Evolutionary conservation across 1,140 invertebrate species (phyloP).

Genomic region (Pristionchus pacificus): DNA sequence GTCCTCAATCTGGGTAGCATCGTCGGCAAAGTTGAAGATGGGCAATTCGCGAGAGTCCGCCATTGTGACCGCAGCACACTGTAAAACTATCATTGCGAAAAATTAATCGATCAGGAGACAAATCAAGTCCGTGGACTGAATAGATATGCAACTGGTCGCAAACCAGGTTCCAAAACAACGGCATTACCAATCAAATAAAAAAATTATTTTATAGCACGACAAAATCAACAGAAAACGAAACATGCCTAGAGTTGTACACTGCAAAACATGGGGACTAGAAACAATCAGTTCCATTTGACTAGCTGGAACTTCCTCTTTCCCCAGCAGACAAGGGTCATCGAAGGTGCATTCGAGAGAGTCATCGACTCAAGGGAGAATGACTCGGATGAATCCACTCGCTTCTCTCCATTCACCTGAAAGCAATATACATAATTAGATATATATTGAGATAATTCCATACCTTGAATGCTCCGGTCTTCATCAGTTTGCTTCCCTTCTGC

Average conservation of each 20-base stretch:
- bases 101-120: no score
- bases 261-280: neutral
- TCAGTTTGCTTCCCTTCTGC: slow-evolving; percentile 31
- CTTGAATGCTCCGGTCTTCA: slow-evolving; percentile 41
- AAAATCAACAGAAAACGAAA: no score
- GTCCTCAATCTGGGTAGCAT: neutral
- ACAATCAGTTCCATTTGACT: slow-evolving; percentile 9
- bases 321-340: slow-evolving; percentile 25
- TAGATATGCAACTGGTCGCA: no score
- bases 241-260: neutral
- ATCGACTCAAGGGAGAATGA: slow-evolving; percentile 16
- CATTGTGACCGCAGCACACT: no score
- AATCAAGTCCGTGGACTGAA: no score
- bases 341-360: slow-evolving; percentile 26
- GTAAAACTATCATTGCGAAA: no score
- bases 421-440: neutral
- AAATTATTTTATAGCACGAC: neutral
- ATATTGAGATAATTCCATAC: slow-evolving; percentile 2
- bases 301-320: slow-evolving; percentile 22
- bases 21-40: neutral
- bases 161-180: no score
- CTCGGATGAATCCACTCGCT: slow-evolving; percentile 32
- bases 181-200: no score
- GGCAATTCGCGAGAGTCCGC: neutral
- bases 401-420: slow-evolving; percentile 37